Evolutionary conservation across 2,888 invertebrate species (phyloP).

Genomic region (Axea sp.): DNA sequence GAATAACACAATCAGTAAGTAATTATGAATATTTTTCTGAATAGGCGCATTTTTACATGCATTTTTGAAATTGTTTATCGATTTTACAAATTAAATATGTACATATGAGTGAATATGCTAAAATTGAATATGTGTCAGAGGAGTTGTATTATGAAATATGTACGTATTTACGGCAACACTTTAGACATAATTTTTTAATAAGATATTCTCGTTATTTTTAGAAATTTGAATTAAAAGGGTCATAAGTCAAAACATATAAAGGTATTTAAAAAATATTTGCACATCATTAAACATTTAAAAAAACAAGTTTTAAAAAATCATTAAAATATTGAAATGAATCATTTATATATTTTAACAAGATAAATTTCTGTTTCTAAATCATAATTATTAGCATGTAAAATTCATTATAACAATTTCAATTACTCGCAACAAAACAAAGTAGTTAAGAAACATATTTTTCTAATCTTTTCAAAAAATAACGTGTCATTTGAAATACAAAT

Average conservation of each 20-base stretch:
- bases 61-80: constrained; percentile 12
- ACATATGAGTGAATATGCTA: not conserved
- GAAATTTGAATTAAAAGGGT: not conserved
- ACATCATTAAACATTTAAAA: no score
- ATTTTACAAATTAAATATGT: constrained; percentile 17
- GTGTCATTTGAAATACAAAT: no score
- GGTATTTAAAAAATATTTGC: not conserved
- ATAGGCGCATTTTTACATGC: constrained; percentile 1
- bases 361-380: no score
- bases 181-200: constrained; percentile 7
- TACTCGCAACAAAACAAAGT: no score
- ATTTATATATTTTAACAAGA: no score
- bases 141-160: constrained; percentile 10
- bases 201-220: not conserved
- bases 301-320: not conserved
- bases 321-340: no score
- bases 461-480: no score
- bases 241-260: not conserved
- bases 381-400: no score
- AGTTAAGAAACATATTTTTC: no score
- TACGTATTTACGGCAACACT: constrained; percentile 10
- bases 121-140: constrained; percentile 1
- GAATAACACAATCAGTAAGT: no score
- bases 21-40: not conserved
- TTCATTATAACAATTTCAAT: no score